phyloP scores from a whole-genome alignment of 2,113 vertebrate species.

The Thalassarche chlororhynchos region DNA sequence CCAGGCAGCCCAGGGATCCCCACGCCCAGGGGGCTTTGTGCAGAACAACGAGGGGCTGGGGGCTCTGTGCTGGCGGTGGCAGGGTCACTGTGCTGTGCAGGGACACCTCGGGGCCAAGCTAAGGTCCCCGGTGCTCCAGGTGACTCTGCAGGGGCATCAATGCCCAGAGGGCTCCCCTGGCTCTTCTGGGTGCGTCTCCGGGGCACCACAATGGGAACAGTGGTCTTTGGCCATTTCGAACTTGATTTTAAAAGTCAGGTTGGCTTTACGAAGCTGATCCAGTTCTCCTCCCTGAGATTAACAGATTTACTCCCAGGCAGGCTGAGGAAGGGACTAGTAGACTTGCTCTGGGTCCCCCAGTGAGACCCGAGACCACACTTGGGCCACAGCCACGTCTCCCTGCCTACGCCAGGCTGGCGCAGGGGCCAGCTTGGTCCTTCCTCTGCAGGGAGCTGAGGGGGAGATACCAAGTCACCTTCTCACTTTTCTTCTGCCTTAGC shows the following conservation, averaged over 20 bases:
- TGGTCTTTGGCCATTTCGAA: not conserved
- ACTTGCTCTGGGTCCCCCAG: not conserved
- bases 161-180: not conserved
- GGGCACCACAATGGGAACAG: not conserved
- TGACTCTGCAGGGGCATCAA: not conserved
- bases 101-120: not conserved
- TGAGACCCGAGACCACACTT: not conserved
- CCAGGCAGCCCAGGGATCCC: not conserved
- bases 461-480: rapidly evolving
- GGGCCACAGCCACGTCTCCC: not conserved
- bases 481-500: not conserved
- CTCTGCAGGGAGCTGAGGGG: not conserved
- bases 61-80: not conserved
- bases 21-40: rapidly evolving
- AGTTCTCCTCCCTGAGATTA: not conserved
- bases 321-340: not conserved
- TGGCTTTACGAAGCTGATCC: not conserved
- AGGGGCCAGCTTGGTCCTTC: not conserved
- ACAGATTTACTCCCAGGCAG: not conserved
- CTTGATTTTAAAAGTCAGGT: not conserved
- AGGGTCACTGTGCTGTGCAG: not conserved
- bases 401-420: not conserved
- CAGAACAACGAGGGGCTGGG: not conserved
- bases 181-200: not conserved
- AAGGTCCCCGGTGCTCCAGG: not conserved